Evolutionary conservation across 1,140 invertebrate species (phyloP).

Genomic region (Phenacoccus solenopsis): DNA sequence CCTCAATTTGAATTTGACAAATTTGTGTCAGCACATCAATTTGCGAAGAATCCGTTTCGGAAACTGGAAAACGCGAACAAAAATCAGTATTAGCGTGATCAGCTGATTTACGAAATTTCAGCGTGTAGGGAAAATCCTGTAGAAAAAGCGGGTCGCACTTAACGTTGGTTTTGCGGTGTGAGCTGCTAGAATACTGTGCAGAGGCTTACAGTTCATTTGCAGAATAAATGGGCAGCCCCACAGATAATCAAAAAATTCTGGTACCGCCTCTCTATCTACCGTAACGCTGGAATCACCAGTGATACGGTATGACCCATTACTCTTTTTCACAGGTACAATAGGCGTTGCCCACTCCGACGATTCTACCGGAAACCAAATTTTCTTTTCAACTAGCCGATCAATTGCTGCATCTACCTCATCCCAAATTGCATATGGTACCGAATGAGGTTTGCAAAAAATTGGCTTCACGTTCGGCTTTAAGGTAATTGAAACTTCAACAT

Average conservation of each 20-base stretch:
- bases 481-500: too few relatives aligned
- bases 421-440: too few relatives aligned
- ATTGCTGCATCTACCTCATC: too few relatives aligned
- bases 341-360: constrained; percentile 34
- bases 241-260: constrained; percentile 32
- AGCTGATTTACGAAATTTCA: constrained; percentile 18
- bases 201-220: constrained; percentile 19
- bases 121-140: constrained; percentile 18
- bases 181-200: constrained; percentile 20
- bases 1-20: background rate
- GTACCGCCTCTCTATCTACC: constrained; percentile 28
- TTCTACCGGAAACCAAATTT: too few relatives aligned
- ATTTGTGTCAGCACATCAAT: constrained; percentile 7
- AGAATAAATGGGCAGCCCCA: constrained; percentile 21
- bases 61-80: constrained; percentile 16
- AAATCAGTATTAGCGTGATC: constrained; percentile 18
- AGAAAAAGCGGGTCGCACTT: constrained; percentile 11
- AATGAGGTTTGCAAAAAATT: too few relatives aligned
- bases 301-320: constrained; percentile 34
- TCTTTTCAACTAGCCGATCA: too few relatives aligned
- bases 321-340: constrained; percentile 37
- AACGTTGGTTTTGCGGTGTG: constrained; percentile 29
- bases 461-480: too few relatives aligned
- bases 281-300: constrained; percentile 39
- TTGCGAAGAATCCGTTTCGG: background rate